Percentiles rank a stretch among this genome's conserved stretches.
Conservation (phyloP, 2,888 invertebrate genomes). For the Orthosia gothica region DNA sequence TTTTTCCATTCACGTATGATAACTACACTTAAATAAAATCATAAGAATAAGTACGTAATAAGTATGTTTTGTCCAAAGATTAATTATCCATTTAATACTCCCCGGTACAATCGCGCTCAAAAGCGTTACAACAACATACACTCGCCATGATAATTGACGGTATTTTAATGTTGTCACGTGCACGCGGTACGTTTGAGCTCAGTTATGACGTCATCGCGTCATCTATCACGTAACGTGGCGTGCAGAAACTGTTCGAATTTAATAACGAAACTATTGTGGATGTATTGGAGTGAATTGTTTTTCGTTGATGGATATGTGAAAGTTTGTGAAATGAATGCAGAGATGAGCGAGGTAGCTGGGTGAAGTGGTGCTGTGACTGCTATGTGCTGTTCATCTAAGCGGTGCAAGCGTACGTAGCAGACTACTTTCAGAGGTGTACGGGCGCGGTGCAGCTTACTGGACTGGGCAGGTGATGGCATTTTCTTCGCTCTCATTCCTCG, state of each 20-base stretch:
- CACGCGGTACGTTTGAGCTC: slow-evolving; percentile 52
- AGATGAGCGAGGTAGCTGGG: neutral
- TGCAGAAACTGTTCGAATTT: slow-evolving; percentile 50
- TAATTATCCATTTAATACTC: neutral
- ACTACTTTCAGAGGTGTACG: neutral
- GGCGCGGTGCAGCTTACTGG: neutral
- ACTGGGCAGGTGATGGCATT: neutral
- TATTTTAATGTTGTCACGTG: slow-evolving; percentile 59
- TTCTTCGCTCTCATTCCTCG: too few relatives aligned
- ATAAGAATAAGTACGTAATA: too few relatives aligned
- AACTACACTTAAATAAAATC: too few relatives aligned
- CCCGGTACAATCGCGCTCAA: neutral
- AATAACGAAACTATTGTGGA: slow-evolving; percentile 56
- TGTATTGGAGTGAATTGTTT: slow-evolving; percentile 39
- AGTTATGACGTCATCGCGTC: slow-evolving; percentile 54
- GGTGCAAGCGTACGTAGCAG: neutral
- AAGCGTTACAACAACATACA: slow-evolving; percentile 47
- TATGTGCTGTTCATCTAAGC: neutral
- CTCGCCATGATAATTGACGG: slow-evolving; percentile 50
- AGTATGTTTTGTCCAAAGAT: too few relatives aligned
- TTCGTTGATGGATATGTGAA: slow-evolving; percentile 38
- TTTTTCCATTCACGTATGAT: too few relatives aligned
- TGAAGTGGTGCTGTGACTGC: neutral
- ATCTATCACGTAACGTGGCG: slow-evolving; percentile 57
- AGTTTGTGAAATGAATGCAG: neutral